Evolutionary conservation across 2,797 vertebrate species (phyloP).

Genomic region (Alca torda): DNA sequence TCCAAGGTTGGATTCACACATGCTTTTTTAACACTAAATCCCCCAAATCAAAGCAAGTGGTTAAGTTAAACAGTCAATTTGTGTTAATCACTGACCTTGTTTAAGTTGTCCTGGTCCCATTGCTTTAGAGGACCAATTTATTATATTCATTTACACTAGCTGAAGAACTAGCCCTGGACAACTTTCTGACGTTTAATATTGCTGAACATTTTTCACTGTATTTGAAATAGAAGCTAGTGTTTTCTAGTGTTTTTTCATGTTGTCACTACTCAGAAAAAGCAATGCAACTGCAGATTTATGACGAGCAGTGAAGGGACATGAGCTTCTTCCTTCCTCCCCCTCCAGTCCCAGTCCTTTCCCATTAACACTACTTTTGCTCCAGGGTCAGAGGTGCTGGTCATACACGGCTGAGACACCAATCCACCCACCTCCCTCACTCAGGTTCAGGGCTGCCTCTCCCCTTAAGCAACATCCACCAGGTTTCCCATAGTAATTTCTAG

Average conservation of each 20-base stretch:
- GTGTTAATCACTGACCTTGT: not conserved
- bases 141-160: not conserved
- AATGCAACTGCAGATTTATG: not conserved
- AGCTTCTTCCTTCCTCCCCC: not conserved
- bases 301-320: not conserved
- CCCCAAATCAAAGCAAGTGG: not conserved
- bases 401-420: not conserved
- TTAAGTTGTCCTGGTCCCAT: not conserved
- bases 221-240: not conserved
- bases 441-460: not conserved
- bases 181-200: not conserved
- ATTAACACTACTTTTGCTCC: not conserved
- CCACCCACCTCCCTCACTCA: fast-evolving
- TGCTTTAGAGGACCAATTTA: not conserved
- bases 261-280: not conserved
- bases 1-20: not conserved
- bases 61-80: not conserved
- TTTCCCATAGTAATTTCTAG: not conserved
- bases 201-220: not conserved
- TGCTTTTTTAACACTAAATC: not conserved
- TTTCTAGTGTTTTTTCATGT: not conserved
- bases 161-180: not conserved
- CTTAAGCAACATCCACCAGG: not conserved
- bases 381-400: not conserved
- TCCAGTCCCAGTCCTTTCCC: not conserved